phyloP scores from a whole-genome alignment of 2,113 vertebrate genomes.

The Pachypanchax playfairii region DNA sequence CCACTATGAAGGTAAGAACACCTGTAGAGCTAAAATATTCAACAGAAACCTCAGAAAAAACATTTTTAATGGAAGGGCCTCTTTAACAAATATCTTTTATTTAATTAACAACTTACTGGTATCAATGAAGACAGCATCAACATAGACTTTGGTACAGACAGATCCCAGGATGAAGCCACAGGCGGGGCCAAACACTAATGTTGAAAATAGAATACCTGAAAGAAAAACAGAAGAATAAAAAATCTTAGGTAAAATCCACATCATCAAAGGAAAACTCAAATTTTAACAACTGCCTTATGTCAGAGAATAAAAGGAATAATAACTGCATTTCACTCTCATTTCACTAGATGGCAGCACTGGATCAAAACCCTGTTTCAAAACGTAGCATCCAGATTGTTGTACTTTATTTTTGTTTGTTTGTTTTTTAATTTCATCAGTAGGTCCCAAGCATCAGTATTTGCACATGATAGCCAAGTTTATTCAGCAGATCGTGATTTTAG shows the following conservation, averaged over 20 bases:
- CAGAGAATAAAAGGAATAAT: neutral
- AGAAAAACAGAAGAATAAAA: constrained; percentile 13
- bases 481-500: too few species aligned
- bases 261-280: neutral
- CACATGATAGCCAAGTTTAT: too few species aligned
- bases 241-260: too few species aligned
- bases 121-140: constrained; percentile 82
- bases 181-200: constrained; percentile 79
- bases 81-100: too few species aligned
- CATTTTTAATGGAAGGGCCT: too few species aligned
- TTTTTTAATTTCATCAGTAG: constrained; percentile 1
- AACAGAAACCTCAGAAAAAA: too few species aligned
- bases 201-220: constrained; percentile 81
- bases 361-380: too few species aligned
- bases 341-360: constrained; percentile 60
- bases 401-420: too few species aligned
- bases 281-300: neutral
- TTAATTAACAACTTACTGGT: constrained; percentile 69
- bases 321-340: neutral
- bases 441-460: too few species aligned
- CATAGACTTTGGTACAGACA: constrained; percentile 82
- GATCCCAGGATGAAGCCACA: constrained; percentile 82
- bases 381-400: too few species aligned
- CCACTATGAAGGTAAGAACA: too few species aligned
- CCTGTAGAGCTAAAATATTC: too few species aligned